These are phyloP conservation scores for Corythornis leucogaster DNA, from an alignment of 2,797 vertebrate species.

Conservation along the genomic window DNA sequence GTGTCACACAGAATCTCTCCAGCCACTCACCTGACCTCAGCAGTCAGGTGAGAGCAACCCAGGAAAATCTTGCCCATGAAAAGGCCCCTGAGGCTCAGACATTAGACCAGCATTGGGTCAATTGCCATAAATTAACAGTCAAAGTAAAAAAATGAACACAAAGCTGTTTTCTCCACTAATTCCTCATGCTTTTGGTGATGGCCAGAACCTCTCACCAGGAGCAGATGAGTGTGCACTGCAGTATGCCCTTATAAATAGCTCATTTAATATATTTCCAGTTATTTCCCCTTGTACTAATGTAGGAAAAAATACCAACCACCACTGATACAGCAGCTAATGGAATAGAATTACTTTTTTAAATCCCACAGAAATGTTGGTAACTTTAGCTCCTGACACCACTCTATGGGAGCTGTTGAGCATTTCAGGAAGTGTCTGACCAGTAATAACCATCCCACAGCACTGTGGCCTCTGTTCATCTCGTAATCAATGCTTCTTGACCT, in stretches of 20 bases:
- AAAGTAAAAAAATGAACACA: neutral
- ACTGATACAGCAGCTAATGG: neutral
- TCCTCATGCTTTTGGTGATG: neutral
- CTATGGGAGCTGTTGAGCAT: constrained; percentile 75
- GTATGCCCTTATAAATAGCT: neutral
- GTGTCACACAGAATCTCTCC: neutral
- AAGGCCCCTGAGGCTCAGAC: neutral
- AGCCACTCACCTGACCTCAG: neutral
- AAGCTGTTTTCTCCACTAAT: neutral
- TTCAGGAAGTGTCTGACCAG: constrained; percentile 78
- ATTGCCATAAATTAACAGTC: neutral
- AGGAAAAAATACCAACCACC: neutral
- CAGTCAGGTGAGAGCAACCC: neutral
- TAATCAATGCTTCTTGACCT: constrained; percentile 79
- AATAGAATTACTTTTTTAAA: constrained; percentile 2
- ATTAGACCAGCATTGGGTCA: neutral
- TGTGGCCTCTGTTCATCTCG: constrained; percentile 60
- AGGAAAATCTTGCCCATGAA: neutral
- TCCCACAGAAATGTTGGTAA: constrained; percentile 68
- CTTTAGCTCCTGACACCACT: constrained; percentile 75
- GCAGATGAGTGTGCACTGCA: neutral
- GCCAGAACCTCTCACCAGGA: neutral
- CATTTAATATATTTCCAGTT: neutral
- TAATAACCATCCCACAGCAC: constrained; percentile 20
- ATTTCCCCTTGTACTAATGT: neutral